A percentile compares a stretch with the other conserved stretches of the same genome.
Conservation (phyloP, 1,140 invertebrate species). For the Caenorhabditis tropicalis region DNA sequence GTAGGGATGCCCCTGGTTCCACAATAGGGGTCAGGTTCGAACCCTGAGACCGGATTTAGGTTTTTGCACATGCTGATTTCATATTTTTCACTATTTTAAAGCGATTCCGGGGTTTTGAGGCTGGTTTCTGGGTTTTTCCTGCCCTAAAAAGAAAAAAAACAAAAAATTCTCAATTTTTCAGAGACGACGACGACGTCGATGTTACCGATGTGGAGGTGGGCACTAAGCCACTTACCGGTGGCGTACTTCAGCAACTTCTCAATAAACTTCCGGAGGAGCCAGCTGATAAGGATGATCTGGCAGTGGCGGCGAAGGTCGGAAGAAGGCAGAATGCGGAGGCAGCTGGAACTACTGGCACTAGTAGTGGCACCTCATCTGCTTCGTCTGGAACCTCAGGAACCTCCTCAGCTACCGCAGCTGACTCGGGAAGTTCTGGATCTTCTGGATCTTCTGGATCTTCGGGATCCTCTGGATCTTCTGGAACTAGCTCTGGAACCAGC, state of each 20-base stretch:
- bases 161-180: not conserved
- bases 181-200: conserved; percentile 23
- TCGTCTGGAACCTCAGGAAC: no score
- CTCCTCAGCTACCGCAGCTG: not conserved
- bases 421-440: not conserved
- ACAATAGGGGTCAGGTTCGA: no score
- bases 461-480: not conserved
- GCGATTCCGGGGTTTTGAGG: no score
- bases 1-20: no score
- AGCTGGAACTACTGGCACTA: not conserved
- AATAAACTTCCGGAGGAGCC: not conserved
- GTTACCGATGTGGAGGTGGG: not conserved
- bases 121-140: no score
- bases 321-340: not conserved
- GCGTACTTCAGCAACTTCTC: not conserved
- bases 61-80: no score
- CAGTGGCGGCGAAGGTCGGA: not conserved
- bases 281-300: not conserved
- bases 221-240: not conserved
- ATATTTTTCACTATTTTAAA: no score
- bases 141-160: no score
- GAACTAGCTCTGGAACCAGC: not conserved
- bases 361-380: no score
- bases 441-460: not conserved
- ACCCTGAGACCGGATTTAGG: no score